Conservation (phyloP, 1,140 invertebrate genomes). For the Pentalonia nigronervosa region DNA sequence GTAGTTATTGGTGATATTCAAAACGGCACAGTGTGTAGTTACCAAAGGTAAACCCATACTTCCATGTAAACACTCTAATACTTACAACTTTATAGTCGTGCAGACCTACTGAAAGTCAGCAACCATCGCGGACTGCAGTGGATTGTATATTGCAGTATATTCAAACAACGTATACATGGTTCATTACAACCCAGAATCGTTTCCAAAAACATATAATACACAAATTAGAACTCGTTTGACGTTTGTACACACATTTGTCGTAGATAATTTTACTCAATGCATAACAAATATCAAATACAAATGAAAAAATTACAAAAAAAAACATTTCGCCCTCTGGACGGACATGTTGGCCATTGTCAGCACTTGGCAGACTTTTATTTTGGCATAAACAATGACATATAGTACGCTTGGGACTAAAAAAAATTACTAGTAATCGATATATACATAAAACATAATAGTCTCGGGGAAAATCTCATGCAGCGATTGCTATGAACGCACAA, state of each 20-base stretch:
- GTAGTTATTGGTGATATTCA: background rate
- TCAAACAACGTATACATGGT: background rate
- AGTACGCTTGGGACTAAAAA: background rate
- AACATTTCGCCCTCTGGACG: background rate
- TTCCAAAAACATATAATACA: background rate
- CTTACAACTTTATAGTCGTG: background rate
- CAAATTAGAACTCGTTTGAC: background rate
- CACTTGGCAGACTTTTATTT: background rate
- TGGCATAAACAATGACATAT: background rate
- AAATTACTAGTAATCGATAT: background rate
- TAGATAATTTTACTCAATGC: background rate
- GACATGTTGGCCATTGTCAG: background rate
- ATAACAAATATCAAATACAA: background rate
- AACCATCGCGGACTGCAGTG: background rate
- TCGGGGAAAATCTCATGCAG: background rate
- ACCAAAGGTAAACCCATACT: background rate
- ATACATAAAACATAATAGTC: constrained; percentile 1
- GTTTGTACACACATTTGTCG: background rate
- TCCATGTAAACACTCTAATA: background rate
- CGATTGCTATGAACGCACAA: background rate
- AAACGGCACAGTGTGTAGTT: background rate
- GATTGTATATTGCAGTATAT: background rate
- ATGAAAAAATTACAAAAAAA: background rate
- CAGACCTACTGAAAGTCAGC: background rate
- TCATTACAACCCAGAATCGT: background rate